These are phyloP conservation scores for Allacma fusca DNA, from an alignment of 2,888 invertebrate genomes.

Conservation along the genomic window DNA sequence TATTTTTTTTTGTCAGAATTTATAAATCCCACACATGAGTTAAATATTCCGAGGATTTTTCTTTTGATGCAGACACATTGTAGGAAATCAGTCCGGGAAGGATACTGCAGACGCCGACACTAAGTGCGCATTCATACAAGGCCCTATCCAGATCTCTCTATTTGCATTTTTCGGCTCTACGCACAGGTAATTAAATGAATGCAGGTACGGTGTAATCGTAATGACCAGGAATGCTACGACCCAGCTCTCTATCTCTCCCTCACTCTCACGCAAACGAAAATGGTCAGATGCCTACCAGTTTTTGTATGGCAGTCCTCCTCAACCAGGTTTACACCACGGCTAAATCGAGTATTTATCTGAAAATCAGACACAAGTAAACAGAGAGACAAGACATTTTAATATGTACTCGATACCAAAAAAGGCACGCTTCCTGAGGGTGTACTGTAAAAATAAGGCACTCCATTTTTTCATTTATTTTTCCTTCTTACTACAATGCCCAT, in stretches of 20 bases:
- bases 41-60: neutral
- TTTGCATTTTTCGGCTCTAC: constrained; percentile 13
- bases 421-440: constrained; percentile 24
- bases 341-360: constrained; percentile 25
- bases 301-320: neutral
- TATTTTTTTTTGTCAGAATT: neutral
- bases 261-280: neutral
- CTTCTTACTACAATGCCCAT: neutral
- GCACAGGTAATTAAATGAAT: constrained; percentile 16
- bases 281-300: constrained; percentile 13
- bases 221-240: neutral
- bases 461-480: neutral
- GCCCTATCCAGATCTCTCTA: neutral
- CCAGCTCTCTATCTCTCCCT: neutral
- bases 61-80: neutral
- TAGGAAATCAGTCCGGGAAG: neutral
- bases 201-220: constrained; percentile 9
- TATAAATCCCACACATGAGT: neutral
- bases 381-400: constrained; percentile 17
- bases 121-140: neutral
- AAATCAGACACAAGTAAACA: constrained; percentile 8
- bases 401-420: constrained; percentile 9
- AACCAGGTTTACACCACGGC: constrained; percentile 16
- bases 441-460: neutral
- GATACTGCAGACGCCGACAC: neutral